Conservation (phyloP, 1,140 invertebrate genomes). For the Tetraneura akinire region DNA sequence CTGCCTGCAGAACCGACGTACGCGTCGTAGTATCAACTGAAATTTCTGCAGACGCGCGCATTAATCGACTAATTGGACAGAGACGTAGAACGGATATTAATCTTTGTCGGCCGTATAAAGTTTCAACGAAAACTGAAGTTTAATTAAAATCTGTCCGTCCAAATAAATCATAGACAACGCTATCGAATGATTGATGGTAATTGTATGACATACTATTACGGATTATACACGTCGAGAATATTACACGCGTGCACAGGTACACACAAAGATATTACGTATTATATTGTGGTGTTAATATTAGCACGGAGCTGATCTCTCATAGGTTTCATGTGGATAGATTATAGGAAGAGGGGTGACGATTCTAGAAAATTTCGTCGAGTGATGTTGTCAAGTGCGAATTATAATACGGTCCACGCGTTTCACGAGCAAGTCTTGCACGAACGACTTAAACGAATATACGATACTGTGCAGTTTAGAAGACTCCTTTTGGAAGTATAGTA, state of each 20-base stretch:
- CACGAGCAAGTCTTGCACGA: no score
- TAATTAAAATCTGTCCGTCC: constrained; percentile 37
- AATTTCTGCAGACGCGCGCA: constrained; percentile 30
- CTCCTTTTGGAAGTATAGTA: no score
- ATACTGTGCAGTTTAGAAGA: no score
- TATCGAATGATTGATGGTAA: constrained; percentile 27
- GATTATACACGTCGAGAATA: neutral
- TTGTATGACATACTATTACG: neutral
- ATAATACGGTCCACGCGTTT: no score
- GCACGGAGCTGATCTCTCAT: no score
- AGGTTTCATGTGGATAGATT: no score
- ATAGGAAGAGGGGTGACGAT: no score
- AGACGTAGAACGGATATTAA: constrained; percentile 39
- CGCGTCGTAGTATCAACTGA: neutral
- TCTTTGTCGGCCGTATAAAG: constrained; percentile 14
- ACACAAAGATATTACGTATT: no score
- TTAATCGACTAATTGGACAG: constrained; percentile 37
- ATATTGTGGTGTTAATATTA: no score
- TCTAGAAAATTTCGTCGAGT: no score
- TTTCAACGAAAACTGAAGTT: constrained; percentile 26
- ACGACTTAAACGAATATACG: no score
- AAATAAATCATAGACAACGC: constrained; percentile 4
- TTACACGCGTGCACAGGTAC: neutral
- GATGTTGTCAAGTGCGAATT: no score
- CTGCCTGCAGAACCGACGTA: neutral